phyloP scores from a whole-genome alignment of 2,888 invertebrate species.

The Leptinotarsa haldemani region DNA sequence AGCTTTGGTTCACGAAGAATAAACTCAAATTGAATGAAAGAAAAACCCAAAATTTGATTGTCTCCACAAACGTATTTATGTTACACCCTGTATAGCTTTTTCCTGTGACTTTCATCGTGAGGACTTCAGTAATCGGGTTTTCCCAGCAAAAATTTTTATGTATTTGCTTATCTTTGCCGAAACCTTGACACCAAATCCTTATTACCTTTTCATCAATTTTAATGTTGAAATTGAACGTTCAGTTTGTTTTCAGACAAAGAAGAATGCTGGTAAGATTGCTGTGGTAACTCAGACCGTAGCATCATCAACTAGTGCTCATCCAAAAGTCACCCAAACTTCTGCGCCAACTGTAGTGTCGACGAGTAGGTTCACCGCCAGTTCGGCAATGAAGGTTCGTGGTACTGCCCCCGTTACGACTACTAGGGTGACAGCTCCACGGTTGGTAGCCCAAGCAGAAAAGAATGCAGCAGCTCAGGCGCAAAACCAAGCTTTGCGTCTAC shows the following conservation, averaged over 20 bases:
- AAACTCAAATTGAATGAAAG: too few relatives aligned
- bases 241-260: slow-evolving; percentile 59
- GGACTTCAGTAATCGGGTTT: too few relatives aligned
- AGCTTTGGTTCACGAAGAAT: too few relatives aligned
- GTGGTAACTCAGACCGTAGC: slow-evolving; percentile 39
- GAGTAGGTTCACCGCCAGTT: slow-evolving; percentile 44
- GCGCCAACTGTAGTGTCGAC: slow-evolving; percentile 51
- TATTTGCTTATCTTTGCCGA: too few relatives aligned
- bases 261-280: slow-evolving; percentile 60
- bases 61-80: too few relatives aligned
- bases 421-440: slow-evolving; percentile 66
- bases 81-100: too few relatives aligned
- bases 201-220: too few relatives aligned
- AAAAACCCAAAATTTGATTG: too few relatives aligned
- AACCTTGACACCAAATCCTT: too few relatives aligned
- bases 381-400: slow-evolving; percentile 58
- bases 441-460: slow-evolving; percentile 70
- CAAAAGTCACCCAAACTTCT: slow-evolving; percentile 53
- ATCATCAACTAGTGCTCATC: slow-evolving; percentile 46
- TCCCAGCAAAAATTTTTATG: too few relatives aligned
- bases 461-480: slow-evolving; percentile 60
- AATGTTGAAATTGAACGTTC: background rate
- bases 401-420: slow-evolving; percentile 52
- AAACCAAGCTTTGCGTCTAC: slow-evolving; percentile 34
- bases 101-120: too few relatives aligned